phyloP scores from a whole-genome alignment of 2,797 vertebrate genomes.

The Fringilla coelebs region DNA sequence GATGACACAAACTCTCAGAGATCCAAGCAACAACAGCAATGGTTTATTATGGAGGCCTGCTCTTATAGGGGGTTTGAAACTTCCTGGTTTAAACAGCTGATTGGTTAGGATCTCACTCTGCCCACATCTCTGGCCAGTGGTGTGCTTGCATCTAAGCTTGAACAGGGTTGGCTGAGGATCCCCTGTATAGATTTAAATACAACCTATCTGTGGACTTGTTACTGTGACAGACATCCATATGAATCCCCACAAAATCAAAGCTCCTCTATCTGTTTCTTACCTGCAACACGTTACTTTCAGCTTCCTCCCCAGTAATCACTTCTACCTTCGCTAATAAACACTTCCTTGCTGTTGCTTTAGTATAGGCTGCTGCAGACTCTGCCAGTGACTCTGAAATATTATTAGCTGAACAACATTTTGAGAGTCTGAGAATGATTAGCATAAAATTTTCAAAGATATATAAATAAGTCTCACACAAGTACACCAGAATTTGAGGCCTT shows the following conservation, averaged over 20 bases:
- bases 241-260: neutral
- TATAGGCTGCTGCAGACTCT: constrained; percentile 97
- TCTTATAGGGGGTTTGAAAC: neutral
- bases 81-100: neutral
- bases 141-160: neutral
- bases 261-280: constrained; percentile 61
- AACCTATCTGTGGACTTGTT: neutral
- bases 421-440: neutral
- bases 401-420: constrained; percentile 74
- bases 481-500: neutral
- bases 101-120: neutral
- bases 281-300: constrained; percentile 98
- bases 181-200: neutral
- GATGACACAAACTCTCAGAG: neutral
- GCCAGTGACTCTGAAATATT: constrained; percentile 94
- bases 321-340: constrained; percentile 97
- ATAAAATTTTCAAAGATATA: neutral
- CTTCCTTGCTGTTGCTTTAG: constrained; percentile 96
- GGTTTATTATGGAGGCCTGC: neutral
- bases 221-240: neutral
- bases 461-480: neutral
- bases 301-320: constrained; percentile 96
- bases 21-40: neutral
- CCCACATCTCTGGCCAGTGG: neutral
- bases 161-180: neutral